These are phyloP conservation scores for Melopsittacus undulatus DNA, from an alignment of 2,797 vertebrate genomes.

Conservation along the genomic window DNA sequence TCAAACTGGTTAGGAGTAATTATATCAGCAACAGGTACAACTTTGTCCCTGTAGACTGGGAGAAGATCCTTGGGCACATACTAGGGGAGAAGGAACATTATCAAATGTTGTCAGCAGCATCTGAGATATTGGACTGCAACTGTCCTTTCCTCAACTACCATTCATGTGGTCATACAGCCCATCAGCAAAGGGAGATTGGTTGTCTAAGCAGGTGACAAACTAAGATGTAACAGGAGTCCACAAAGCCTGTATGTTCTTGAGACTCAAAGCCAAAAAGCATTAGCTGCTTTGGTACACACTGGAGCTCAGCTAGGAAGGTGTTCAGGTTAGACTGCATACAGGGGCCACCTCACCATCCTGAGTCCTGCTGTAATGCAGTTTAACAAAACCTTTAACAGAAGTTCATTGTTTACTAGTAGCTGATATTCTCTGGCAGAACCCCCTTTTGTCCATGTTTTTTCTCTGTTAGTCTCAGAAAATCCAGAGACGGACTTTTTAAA, in stretches of 20 bases:
- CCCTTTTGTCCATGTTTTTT: background rate
- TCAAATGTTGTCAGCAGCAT: background rate
- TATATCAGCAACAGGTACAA: slow-evolving; percentile 95
- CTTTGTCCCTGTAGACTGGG: slow-evolving; percentile 93
- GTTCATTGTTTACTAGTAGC: background rate
- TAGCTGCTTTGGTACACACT: background rate
- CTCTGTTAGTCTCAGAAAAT: background rate
- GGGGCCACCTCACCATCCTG: background rate
- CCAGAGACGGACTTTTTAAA: background rate
- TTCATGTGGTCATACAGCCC: background rate
- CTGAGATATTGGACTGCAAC: background rate
- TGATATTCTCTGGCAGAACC: background rate
- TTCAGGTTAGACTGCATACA: background rate
- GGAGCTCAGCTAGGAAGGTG: background rate
- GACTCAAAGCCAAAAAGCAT: background rate
- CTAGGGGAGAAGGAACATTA: slow-evolving; percentile 67
- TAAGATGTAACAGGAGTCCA: background rate
- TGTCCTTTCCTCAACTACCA: background rate
- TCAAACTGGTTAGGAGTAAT: slow-evolving; percentile 99
- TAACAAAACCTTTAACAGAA: background rate
- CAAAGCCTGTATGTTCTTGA: background rate
- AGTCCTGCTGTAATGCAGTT: background rate
- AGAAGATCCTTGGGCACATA: slow-evolving; percentile 95
- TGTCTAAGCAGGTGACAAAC: background rate
- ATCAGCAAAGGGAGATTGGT: background rate